A percentile compares a stretch with the other conserved stretches of the same genome.
phyloP scores from a whole-genome alignment of 2,888 invertebrate species.

The Mayetiola destructor region DNA sequence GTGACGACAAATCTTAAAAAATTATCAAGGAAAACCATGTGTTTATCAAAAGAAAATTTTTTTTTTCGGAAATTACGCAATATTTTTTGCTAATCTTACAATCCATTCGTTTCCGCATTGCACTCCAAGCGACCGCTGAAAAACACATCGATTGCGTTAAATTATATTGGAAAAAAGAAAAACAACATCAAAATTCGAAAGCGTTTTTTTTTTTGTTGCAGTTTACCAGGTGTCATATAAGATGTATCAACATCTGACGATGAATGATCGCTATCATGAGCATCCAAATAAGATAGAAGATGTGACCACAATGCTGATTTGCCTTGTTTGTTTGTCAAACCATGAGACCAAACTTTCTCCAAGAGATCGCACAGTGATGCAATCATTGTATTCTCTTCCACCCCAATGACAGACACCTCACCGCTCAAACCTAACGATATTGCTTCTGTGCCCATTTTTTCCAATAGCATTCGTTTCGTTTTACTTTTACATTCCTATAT shows the following conservation, averaged over 20 bases:
- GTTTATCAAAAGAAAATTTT: too few species aligned
- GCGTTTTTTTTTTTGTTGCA: neutral
- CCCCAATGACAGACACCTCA: slow-evolving; percentile 52
- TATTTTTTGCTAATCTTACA: slow-evolving; percentile 50
- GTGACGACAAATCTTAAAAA: slow-evolving; percentile 54
- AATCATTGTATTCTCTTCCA: slow-evolving; percentile 95
- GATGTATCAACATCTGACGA: slow-evolving; percentile 41
- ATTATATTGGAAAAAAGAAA: slow-evolving; percentile 9
- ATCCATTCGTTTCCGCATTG: slow-evolving; percentile 78
- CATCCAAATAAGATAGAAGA: slow-evolving; percentile 74
- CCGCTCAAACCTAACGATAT: slow-evolving; percentile 81
- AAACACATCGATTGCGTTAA: slow-evolving; percentile 6
- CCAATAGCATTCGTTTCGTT: slow-evolving; percentile 97
- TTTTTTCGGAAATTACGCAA: neutral
- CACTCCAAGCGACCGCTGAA: slow-evolving; percentile 80
- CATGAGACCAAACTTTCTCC: slow-evolving; percentile 96
- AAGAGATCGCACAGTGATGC: slow-evolving; percentile 95
- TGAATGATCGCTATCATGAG: slow-evolving; percentile 50
- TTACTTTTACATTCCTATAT: slow-evolving; percentile 75
- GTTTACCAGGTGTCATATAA: slow-evolving; percentile 40
- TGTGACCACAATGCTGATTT: slow-evolving; percentile 97
- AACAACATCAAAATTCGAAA: slow-evolving; percentile 2
- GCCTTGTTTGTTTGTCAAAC: slow-evolving; percentile 86
- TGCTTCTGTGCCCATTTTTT: slow-evolving; percentile 96
- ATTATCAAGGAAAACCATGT: neutral